Base-by-base conservation (phyloP, 2,113 vertebrate genomes). In the Drymodes brunneopygia region DNA sequence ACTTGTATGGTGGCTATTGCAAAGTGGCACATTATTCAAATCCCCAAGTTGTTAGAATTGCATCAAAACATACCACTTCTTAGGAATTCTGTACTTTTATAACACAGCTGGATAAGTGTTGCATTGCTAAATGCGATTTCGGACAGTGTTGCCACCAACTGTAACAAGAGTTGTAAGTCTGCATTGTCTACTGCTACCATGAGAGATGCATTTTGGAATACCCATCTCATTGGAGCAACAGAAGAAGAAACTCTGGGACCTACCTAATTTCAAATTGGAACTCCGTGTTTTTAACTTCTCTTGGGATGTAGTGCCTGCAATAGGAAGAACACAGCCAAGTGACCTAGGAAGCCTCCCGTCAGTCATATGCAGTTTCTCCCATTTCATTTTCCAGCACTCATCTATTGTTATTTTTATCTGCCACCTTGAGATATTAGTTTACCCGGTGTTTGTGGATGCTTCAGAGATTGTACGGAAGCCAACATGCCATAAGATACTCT, bases 351-450 rank as follows among this genome's bases (percentile, higher is more conserved):
- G 29, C 50, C 51, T 78, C 42, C 50, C 44, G 78, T 92, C 64
- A 74, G 86, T 89, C 71, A 50, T 8, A 23, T 77, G 27, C 38
- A 24, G 29, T 92, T 91, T 83, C 77, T 92, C 89, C 64, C 31
- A 20, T 91, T 78, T 86, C 10, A 69, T 84, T 87, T 92, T 79
- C 36, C 79, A 84, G 31, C 80, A 50, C 21, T 83, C 13, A 73
- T 93, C 91, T 96, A 47, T 74, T 91, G 88, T 67, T 94, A 90
- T 86, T 96, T 97, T 95, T 95, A 90, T 93, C 86, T 91, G 74
- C 79, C 88, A 56, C 72, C 40, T 93, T 85, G 94, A 91, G 84
- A 71, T 83, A 81, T 90, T 88, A 79, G 72, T 95, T 96, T 82
- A 93, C 88, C 71, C 28, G 65, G 67, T 94, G 62, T 95, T 90